A percentile compares a stretch with the other conserved stretches of the same genome.
Evolutionary conservation across 2,888 invertebrate species (phyloP).

Genomic region (Eupeodes luniger): DNA sequence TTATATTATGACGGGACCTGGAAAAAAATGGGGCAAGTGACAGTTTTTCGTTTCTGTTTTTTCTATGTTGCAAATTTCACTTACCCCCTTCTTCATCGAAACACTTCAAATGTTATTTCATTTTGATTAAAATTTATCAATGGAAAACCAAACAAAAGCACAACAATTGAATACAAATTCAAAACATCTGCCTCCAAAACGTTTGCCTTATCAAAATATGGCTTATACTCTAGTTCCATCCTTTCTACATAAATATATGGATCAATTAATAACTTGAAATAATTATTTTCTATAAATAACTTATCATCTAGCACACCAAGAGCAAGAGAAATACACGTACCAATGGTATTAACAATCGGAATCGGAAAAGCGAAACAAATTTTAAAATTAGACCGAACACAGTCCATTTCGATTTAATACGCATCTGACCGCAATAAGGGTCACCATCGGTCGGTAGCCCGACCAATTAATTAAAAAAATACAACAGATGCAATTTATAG

Average conservation of each 20-base stretch:
- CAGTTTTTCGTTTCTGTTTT: too few species aligned
- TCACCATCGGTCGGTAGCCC: constrained; percentile 51
- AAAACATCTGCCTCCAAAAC: neutral
- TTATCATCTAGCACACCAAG: neutral
- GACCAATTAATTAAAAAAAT: constrained; percentile 64
- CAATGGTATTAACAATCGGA: neutral
- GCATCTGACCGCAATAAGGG: constrained; percentile 62
- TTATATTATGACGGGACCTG: too few species aligned
- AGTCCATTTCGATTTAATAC: constrained; percentile 37
- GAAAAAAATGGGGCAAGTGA: too few species aligned
- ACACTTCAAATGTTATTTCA: too few species aligned
- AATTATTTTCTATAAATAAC: constrained; percentile 58
- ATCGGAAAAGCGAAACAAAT: constrained; percentile 56
- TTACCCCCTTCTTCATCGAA: too few species aligned
- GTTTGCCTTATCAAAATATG: neutral
- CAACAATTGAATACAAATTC: neutral
- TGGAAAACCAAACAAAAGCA: too few species aligned
- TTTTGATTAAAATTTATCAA: too few species aligned
- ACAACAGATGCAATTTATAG: constrained; percentile 63
- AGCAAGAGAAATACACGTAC: neutral
- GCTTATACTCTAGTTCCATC: neutral
- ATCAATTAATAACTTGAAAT: constrained; percentile 55
- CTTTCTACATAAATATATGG: constrained; percentile 8
- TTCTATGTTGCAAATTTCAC: too few species aligned
- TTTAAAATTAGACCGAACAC: constrained; percentile 52